Evolutionary conservation across 1,140 invertebrate genomes (phyloP).

Genomic region (Conus betulinus): DNA sequence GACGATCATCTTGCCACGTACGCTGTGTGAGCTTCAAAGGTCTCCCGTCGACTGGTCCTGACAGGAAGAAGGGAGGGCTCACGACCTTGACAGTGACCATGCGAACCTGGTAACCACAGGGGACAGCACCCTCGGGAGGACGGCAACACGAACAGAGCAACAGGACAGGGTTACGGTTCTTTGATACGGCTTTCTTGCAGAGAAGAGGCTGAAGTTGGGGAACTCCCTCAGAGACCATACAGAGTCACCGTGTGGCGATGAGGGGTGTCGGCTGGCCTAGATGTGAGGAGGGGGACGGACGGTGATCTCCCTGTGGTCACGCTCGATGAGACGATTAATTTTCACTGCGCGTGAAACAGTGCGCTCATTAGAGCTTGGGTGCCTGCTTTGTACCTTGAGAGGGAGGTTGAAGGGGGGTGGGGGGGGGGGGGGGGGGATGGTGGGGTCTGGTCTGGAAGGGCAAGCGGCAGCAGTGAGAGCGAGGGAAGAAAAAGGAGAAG

Average conservation of each 20-base stretch:
- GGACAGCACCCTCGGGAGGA: not conserved
- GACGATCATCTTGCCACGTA: not conserved
- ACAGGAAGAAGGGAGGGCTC: not conserved
- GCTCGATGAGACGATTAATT: not conserved
- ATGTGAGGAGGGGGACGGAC: not conserved
- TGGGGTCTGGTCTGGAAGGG: not conserved
- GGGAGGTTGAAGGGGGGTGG: not conserved
- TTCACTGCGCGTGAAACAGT: not conserved
- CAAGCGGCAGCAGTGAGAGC: no score
- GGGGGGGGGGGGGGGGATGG: not conserved
- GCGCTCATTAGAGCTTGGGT: not conserved
- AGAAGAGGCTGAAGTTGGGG: not conserved
- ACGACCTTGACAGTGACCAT: slow-evolving; percentile 14
- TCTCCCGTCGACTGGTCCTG: not conserved
- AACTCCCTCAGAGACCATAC: not conserved
- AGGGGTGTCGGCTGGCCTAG: not conserved
- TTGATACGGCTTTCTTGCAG: not conserved
- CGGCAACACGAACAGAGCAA: slow-evolving; percentile 11
- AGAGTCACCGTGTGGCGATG: not conserved
- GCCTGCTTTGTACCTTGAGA: not conserved
- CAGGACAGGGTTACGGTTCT: not conserved
- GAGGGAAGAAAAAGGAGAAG: not conserved
- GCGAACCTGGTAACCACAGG: not conserved
- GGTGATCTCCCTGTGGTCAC: not conserved
- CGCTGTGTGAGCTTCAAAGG: not conserved